Evolutionary conservation across 2,888 invertebrate genomes (phyloP), one percentile per base, ranked within the genome.

Genomic region (Apoderus coryli): DNA sequence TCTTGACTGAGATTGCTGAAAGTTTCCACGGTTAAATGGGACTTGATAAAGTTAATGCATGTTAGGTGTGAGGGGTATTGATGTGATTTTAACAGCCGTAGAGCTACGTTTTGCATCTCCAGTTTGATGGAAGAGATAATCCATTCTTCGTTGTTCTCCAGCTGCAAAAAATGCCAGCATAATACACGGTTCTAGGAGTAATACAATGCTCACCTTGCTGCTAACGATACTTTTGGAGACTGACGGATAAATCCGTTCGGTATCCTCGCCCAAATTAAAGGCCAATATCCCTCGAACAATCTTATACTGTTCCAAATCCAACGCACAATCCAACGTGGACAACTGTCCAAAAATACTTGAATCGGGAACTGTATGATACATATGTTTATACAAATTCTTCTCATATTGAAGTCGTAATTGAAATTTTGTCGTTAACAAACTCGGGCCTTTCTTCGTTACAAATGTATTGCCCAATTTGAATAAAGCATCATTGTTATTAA

Each of bases 41-140:
- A 92, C 56, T 81, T 82, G 41, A 92, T 82, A 55, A 95, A 92
- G 61, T 92, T 86, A 36, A 93, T 72, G 46, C 81, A 81, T 2
- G 89, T 86, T 26, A 95, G 62, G 3, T 76, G 68, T 4, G 76
- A 66, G 23, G 36, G 37, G 23, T 59, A 58, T 3, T 64, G 64
- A 37, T 65, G 67, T 41, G 62, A 59, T n/a, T 69, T 64, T 46
- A 71, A 65, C 28, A 84, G 60, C 44, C 72, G 72, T 32, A 93
- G 64, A 0, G 76, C 76, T 10, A 95, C 93, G 59, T 93, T 84
- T 35, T 81, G 75, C 23, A 93, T 64, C 46, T 89, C 80, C 34
- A 93, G 61, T 44, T 73, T 73, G 38, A 92, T 68, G 0, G 80
- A 82, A n/a, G 77, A 73, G 24, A 72, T 65, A 14, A 73, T 79